phyloP scores from a whole-genome alignment of 1,140 invertebrate genomes.

The Drosophila pseudoananassae region DNA sequence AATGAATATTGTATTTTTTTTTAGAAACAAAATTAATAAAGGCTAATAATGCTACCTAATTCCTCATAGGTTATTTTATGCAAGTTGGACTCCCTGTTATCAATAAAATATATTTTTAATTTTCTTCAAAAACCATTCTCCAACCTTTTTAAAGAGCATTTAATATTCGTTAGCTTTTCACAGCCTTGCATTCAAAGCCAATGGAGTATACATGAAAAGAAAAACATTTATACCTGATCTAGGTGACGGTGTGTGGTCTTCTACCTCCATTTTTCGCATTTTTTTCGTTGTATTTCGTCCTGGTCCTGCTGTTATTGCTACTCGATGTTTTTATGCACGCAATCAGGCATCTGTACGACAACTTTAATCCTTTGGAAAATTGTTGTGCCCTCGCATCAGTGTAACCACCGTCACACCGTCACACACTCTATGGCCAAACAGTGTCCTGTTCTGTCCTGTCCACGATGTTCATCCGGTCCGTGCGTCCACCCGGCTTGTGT shows the following conservation, averaged over 20 bases:
- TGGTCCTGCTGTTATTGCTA: slow-evolving; percentile 26
- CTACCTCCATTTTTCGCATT: background rate
- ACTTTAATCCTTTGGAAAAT: slow-evolving; percentile 60
- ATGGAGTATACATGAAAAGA: background rate
- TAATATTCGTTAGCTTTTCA: background rate
- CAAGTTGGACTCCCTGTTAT: too few species aligned
- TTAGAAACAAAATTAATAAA: too few species aligned
- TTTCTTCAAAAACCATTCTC: too few species aligned
- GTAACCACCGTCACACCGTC: slow-evolving; percentile 10
- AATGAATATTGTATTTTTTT: too few species aligned
- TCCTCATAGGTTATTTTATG: too few species aligned
- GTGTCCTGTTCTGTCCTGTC: slow-evolving; percentile 8
- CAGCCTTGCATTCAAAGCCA: background rate
- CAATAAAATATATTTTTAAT: too few species aligned
- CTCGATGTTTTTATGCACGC: slow-evolving; percentile 27
- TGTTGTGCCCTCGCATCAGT: slow-evolving; percentile 21
- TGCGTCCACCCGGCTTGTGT: slow-evolving; percentile 37
- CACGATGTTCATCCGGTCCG: background rate
- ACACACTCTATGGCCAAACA: background rate
- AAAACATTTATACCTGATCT: slow-evolving; percentile 5
- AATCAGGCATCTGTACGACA: slow-evolving; percentile 55
- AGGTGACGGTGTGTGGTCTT: slow-evolving; percentile 1
- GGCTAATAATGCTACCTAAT: too few species aligned
- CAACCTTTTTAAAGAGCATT: background rate
- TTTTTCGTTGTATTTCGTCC: background rate